Base-by-base conservation (phyloP, 2,888 invertebrate genomes). In the Dynastes grantii region DNA sequence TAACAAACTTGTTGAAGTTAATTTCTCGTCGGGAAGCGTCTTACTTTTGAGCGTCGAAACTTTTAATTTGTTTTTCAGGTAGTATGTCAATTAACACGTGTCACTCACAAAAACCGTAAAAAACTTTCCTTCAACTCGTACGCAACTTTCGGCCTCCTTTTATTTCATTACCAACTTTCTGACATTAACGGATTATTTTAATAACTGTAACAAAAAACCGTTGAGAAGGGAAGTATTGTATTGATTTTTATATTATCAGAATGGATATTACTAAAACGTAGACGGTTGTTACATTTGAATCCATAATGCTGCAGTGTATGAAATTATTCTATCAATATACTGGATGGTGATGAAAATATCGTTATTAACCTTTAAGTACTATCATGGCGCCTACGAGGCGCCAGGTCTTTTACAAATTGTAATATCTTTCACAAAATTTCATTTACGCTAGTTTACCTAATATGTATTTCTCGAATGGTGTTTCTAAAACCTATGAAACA, bases 21-120 rank as follows among this genome's bases (percentile, higher is more conserved):
- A 68, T 58, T 73, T 40, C 45, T 58, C 58, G 13, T 13, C 61
- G 29, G 45, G 61, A 61, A 29, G 40, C 16, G 22, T 40, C n/a
- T 58, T 73, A 27, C 58, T 45, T 73, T 32, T 58, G 37, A 27
- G 40, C 73, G 61, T 8, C 4, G 73, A 61, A 61, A 73, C 73
- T 73, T 73, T 73, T 73, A 73, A 73, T 73, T 73, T 73, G 73
- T 61, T 73, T 73, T 58, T 73, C 58, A 73, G 61, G 22, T 37
- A 27, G 29, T 73, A 73, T 45, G 73, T 73, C 73, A 73, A 73
- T 73, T 73, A 73, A 58, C 58, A 58, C 61, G 27, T 22, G 58
- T 73, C 61, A 73, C 49, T 58, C 61, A 61, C 73, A 22, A 61
- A 37, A 58, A 61, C 73, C 58, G 61, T 37, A 58, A 55, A 71